Evolutionary conservation across 2,888 invertebrate genomes (phyloP).

Genomic region (Agrilus biguttatus): DNA sequence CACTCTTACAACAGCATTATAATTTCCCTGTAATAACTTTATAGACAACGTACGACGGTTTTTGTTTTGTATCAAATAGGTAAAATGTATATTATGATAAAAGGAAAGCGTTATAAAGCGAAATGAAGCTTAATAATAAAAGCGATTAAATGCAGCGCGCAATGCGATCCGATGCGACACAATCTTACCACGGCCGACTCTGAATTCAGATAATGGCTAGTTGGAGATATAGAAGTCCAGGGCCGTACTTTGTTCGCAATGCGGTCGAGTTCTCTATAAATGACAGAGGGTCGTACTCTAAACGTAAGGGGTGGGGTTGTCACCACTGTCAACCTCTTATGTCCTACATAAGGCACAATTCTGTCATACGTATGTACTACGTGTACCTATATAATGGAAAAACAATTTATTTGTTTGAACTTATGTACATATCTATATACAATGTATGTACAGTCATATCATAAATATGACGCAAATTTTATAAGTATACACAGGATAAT

Average conservation of each 20-base stretch:
- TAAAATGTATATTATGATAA: no score
- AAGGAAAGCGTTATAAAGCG: no score
- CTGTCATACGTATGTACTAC: slow-evolving; percentile 32
- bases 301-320: slow-evolving; percentile 41
- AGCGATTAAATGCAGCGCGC: no score
- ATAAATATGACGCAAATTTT: no score
- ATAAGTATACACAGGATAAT: no score
- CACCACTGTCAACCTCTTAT: slow-evolving; percentile 46
- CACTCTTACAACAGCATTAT: no score
- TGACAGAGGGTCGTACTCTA: slow-evolving; percentile 49
- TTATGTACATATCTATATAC: no score
- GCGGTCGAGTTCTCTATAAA: slow-evolving; percentile 53
- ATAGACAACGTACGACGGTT: no score
- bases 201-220: slow-evolving; percentile 67
- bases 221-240: slow-evolving; percentile 44
- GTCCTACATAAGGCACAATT: slow-evolving; percentile 32
- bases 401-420: not conserved
- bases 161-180: not conserved
- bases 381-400: slow-evolving; percentile 23
- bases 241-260: slow-evolving; percentile 52
- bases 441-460: no score
- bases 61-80: no score
- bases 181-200: slow-evolving; percentile 54
- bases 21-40: no score
- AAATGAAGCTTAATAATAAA: no score